Conservation (phyloP, 2,888 invertebrate species). For the Arenicola marina region DNA sequence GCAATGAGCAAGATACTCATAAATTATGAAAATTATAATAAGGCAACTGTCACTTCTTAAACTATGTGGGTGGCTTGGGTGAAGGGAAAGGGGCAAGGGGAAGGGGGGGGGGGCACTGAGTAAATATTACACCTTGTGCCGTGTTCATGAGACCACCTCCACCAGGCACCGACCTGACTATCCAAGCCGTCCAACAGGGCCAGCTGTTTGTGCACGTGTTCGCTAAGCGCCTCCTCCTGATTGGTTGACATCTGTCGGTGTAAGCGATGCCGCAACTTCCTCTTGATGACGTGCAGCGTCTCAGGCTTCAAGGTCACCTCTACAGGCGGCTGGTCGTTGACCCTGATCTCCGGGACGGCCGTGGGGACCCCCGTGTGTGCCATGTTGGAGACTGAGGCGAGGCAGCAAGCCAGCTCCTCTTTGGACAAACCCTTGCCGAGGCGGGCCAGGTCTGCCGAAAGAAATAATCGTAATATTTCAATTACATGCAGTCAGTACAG, state of each 20-base stretch:
- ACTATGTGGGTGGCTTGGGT: too few relatives aligned
- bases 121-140: too few relatives aligned
- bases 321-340: constrained; percentile 6
- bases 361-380: constrained; percentile 16
- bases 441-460: too few relatives aligned
- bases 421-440: too few relatives aligned
- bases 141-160: too few relatives aligned
- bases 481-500: too few relatives aligned
- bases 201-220: constrained; percentile 15
- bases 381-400: constrained; percentile 19
- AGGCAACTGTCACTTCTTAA: too few relatives aligned
- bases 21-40: too few relatives aligned
- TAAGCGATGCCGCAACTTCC: background rate
- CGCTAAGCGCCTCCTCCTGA: constrained; percentile 5
- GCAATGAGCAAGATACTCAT: too few relatives aligned
- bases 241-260: constrained; percentile 6
- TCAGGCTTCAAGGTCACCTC: background rate
- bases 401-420: constrained; percentile 16
- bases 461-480: too few relatives aligned
- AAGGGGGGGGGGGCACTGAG: too few relatives aligned
- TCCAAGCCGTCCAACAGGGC: constrained; percentile 14
- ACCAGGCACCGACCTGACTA: constrained; percentile 5
- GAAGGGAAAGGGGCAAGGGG: too few relatives aligned
- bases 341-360: constrained; percentile 2
- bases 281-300: background rate